These are phyloP conservation scores for Neoscelio sp. DNA, from an alignment of 2,888 invertebrate genomes.

Conservation along the genomic window DNA sequence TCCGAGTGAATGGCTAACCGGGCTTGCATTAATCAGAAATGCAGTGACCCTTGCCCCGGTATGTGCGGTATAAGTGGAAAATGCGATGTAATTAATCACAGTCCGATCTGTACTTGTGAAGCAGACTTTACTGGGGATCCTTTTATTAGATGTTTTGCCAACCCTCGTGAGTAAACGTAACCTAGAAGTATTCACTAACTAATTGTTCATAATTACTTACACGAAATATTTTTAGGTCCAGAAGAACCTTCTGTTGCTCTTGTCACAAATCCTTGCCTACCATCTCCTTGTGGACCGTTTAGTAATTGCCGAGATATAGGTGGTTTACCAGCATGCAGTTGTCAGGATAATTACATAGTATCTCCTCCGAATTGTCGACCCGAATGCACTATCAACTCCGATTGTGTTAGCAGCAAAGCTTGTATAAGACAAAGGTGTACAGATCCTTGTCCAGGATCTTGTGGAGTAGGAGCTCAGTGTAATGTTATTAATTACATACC, in stretches of 20 bases:
- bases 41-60: conserved; percentile 90
- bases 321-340: conserved; percentile 83
- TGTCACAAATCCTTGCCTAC: conserved; percentile 88
- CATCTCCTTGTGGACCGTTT: conserved; percentile 87
- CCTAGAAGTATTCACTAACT: not conserved
- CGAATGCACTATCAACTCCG: conserved; percentile 89
- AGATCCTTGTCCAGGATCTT: conserved; percentile 93
- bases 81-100: conserved; percentile 92
- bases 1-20: conserved; percentile 86
- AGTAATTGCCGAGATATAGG: conserved; percentile 81
- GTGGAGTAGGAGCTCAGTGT: conserved; percentile 91
- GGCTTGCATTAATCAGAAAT: conserved; percentile 88
- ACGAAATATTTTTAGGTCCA: not conserved
- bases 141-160: conserved; percentile 83
- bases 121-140: conserved; percentile 85
- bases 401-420: conserved; percentile 90
- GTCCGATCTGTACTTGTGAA: conserved; percentile 89
- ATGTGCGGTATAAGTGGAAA: conserved; percentile 90
- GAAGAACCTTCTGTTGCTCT: not conserved
- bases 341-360: conserved; percentile 81
- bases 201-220: too few species aligned
- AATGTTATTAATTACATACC: conserved; percentile 92
- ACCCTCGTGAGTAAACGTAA: too few species aligned
- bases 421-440: conserved; percentile 92
- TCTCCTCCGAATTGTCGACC: conserved; percentile 83